Evolutionary conservation across 2,797 vertebrate genomes (phyloP), one percentile per base, ranked within the genome.

Genomic region (Tauraco hartlaubi): DNA sequence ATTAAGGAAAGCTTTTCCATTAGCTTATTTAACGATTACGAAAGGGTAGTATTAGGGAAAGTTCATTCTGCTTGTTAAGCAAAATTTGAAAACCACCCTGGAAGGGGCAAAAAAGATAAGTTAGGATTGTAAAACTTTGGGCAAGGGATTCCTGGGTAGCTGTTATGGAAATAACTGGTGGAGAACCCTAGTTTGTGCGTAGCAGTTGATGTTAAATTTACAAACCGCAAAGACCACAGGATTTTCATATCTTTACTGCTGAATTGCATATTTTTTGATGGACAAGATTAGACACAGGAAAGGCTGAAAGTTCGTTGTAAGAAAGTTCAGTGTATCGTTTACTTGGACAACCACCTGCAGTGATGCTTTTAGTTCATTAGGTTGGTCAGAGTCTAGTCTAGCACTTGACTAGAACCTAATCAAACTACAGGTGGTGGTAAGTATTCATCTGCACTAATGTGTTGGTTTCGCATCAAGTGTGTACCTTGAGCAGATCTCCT

Each of bases 1-100:
- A 26, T 79, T 89, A 94, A 71, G 75, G 15, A 82, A 87, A 58
- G 31, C 52, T 91, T 93, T 96, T 93, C 12, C 56, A 72, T 95
- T 74, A 88, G 35, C 28, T 92, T 85, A 77, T 74, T 92, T 80
- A 72, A 55, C 35, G 13, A 12, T 85, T 91, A 48, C 18, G 35
- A 76, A 79, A 68, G 39, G 9, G 7, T 52, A 10, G 23, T 77
- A 44, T 62, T 85, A 64, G n/a, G 29, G 31, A 51, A 68, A 69
- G 41, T 88, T 94, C 9, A n/a, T 80, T 92, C 35, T 28, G 11
- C 56, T 9, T 88, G 23, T 62, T 61, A 55, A 85, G 25, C 12
- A 81, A 84, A 90, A 64, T 33, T 14, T 39, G 68, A 44, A 52
- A 89, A 55, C 2, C 37, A n/a, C 35, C 22, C 7, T 54, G 26